A percentile compares a stretch with the other conserved stretches of the same genome.
Conservation (phyloP, 2,113 vertebrate species). For the Pyrgilauda ruficollis region DNA sequence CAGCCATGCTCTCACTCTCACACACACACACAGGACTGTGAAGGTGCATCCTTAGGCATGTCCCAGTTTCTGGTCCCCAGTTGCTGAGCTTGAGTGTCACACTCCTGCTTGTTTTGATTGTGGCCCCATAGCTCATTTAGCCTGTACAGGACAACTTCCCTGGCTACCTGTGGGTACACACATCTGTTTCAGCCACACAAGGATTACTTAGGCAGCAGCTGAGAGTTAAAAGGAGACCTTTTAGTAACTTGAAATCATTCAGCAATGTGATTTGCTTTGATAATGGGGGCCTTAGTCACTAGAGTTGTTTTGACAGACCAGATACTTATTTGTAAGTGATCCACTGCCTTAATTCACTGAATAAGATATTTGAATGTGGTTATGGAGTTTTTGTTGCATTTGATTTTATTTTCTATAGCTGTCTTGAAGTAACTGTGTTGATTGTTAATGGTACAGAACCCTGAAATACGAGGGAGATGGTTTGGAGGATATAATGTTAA, state of each 20-base stretch:
- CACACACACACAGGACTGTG: neutral
- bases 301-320: neutral
- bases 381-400: neutral
- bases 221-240: neutral
- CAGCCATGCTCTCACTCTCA: rapidly evolving
- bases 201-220: neutral
- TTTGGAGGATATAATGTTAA: neutral
- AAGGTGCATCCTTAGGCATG: neutral
- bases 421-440: neutral
- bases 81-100: neutral
- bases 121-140: neutral
- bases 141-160: neutral
- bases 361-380: neutral
- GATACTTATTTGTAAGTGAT: neutral
- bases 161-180: neutral
- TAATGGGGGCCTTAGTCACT: neutral
- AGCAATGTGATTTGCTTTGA: neutral
- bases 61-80: neutral
- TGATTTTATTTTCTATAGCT: neutral
- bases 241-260: neutral
- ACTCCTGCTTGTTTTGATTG: neutral
- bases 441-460: neutral
- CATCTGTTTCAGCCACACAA: neutral
- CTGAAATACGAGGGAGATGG: neutral
- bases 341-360: neutral